Evolutionary conservation across 1,140 invertebrate genomes (phyloP).

Genomic region (Papilio aristodemus): DNA sequence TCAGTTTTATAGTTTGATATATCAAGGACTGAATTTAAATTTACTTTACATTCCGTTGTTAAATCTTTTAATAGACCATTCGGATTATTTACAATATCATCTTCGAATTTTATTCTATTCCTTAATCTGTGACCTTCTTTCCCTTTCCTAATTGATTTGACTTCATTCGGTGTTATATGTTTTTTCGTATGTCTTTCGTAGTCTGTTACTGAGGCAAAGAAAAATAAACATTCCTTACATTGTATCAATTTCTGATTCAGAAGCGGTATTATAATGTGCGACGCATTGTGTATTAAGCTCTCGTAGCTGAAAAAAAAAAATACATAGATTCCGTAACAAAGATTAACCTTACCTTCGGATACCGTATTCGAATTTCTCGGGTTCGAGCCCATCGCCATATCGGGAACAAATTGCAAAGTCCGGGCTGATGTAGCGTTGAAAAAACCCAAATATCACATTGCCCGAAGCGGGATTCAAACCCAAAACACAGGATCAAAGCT

Average conservation of each 20-base stretch:
- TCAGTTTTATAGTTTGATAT: not conserved
- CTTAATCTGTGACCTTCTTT: constrained; percentile 24
- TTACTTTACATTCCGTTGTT: constrained; percentile 40
- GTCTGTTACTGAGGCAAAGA: constrained; percentile 40
- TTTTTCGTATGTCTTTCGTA: constrained; percentile 35
- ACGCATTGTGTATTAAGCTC: constrained; percentile 50
- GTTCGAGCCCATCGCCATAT: too few relatives aligned
- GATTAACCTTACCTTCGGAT: too few relatives aligned
- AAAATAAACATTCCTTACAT: constrained; percentile 42
- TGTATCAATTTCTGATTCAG: constrained; percentile 37
- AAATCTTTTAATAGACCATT: constrained; percentile 37
- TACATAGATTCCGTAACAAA: not conserved
- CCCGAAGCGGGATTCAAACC: too few relatives aligned
- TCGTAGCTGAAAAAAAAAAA: constrained; percentile 52
- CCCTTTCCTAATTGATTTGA: constrained; percentile 15
- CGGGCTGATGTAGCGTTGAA: too few relatives aligned
- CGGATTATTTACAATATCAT: constrained; percentile 14
- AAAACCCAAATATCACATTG: too few relatives aligned
- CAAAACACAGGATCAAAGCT: too few relatives aligned
- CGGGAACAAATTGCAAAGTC: too few relatives aligned
- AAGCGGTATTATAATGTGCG: constrained; percentile 60
- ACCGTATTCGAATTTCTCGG: too few relatives aligned
- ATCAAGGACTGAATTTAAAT: constrained; percentile 20
- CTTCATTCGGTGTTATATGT: constrained; percentile 27
- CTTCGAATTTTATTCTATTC: constrained; percentile 38